Evolutionary conservation across 2,113 vertebrate genomes (phyloP), one percentile per base, ranked within the genome.

Genomic region (Calyptomena viridis): DNA sequence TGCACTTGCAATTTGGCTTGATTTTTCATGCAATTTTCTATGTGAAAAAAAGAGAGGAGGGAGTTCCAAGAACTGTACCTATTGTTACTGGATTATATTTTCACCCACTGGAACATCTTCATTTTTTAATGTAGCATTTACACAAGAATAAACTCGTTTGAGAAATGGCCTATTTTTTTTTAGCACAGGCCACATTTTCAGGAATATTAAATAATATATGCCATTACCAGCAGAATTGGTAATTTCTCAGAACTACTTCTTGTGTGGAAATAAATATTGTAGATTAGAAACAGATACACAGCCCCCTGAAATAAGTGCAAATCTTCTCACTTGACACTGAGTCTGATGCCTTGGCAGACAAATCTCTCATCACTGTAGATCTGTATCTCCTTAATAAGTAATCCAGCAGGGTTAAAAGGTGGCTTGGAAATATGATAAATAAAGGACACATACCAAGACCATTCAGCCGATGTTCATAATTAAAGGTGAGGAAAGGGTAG

Each of bases 401-500:
- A 39, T 46, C 14, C 20, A 39, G 11, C 20, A 37, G 4, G 11
- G 47, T 33, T 74, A 28, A 79, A 84, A 83, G 64, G 39, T 28
- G 85, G 21, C 19, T 91, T 76, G 35, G 66, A 37, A 74, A 25
- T 76, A 30, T 21, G 55, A 44, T 87, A 87, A 91, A 63, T 69
- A 71, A 91, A 94, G 44, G 62, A 13, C 47, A 62, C 0, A 0
- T 8, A 86, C 62, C 27, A 91, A 90, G 84, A 89, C n/a, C 58
- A 87, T 95, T 89, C 58, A 74, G 72, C 37, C 39, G 19, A 8
- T 35, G n/a, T 46, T 80, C 1, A 0, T 52, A 67, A 47, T 55
- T 93, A 84, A 88, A 91, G 75, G 95, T 83, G 89, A 90, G 64
- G 66, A 86, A 71, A 91, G 87, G 37, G 49, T 58, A 84, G 28